Evolutionary conservation across 2,797 vertebrate species (phyloP).

Genomic region (Mus caroli): DNA sequence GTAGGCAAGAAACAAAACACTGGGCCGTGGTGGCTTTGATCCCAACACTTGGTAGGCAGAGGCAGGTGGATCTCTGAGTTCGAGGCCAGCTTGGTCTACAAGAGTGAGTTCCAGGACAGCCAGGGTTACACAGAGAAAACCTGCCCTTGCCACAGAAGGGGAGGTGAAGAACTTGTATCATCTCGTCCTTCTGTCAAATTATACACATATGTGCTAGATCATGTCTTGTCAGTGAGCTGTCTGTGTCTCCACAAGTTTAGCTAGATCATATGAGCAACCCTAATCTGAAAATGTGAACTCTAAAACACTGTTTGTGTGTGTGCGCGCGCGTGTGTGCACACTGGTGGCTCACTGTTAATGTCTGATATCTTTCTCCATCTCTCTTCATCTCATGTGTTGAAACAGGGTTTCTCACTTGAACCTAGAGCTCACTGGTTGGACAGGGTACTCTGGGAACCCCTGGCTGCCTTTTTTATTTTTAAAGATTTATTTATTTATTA

Average conservation of each 20-base stretch:
- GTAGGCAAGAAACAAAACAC: background rate
- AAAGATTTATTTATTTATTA: background rate
- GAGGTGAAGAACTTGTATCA: background rate
- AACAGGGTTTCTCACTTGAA: background rate
- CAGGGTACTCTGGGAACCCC: background rate
- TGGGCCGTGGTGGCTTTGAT: background rate
- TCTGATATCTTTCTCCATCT: background rate
- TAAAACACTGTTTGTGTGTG: background rate
- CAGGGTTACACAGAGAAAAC: background rate
- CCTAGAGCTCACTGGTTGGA: background rate
- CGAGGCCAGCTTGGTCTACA: background rate
- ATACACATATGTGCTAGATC: background rate
- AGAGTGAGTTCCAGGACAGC: background rate
- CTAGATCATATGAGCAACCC: background rate
- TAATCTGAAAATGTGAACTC: background rate
- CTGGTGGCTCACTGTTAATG: background rate
- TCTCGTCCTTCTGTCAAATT: conserved; percentile 48
- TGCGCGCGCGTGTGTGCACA: background rate
- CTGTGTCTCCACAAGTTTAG: background rate
- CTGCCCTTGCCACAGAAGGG: too few relatives aligned
- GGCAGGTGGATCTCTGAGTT: background rate
- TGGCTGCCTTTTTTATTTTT: background rate
- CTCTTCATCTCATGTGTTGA: background rate
- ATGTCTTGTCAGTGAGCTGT: too few relatives aligned
- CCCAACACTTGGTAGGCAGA: background rate